phyloP scores from a whole-genome alignment of 2,113 vertebrate genomes.

The Protobothrops flavoviridis region DNA sequence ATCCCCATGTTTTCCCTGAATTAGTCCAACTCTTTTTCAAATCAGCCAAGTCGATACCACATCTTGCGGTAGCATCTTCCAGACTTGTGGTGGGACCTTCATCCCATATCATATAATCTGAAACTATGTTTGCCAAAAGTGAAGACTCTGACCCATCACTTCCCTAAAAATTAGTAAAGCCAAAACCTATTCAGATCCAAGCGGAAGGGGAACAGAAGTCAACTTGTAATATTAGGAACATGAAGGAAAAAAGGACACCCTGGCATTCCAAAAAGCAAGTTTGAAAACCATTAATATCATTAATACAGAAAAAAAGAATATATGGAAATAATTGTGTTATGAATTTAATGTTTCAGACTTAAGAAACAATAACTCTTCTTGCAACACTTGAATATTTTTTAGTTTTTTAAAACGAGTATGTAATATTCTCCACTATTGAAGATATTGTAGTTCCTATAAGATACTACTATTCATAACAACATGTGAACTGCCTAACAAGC shows the following conservation, averaged over 20 bases:
- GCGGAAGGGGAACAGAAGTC: too few species aligned
- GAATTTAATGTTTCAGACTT: not conserved
- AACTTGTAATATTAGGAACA: not conserved
- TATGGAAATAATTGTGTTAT: not conserved
- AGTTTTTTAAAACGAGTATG: not conserved
- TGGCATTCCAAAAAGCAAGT: too few species aligned
- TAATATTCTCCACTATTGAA: not conserved
- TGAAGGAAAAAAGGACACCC: not conserved
- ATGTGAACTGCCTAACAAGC: constrained; percentile 32
- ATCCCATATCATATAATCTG: not conserved
- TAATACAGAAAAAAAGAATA: not conserved
- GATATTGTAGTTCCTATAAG: constrained; percentile 12
- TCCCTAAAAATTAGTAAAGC: not conserved
- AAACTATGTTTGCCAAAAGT: not conserved
- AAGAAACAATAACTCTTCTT: not conserved
- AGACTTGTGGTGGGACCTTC: not conserved
- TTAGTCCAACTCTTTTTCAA: not conserved
- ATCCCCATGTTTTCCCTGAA: not conserved
- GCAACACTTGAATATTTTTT: not conserved
- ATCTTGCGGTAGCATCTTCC: not conserved
- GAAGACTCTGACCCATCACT: not conserved
- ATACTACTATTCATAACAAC: constrained; percentile 29
- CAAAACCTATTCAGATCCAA: not conserved
- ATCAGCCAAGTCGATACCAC: not conserved
- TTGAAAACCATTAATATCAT: not conserved